Evolutionary conservation across 2,113 vertebrate genomes (phyloP).

Genomic region (Tachycineta bicolor): DNA sequence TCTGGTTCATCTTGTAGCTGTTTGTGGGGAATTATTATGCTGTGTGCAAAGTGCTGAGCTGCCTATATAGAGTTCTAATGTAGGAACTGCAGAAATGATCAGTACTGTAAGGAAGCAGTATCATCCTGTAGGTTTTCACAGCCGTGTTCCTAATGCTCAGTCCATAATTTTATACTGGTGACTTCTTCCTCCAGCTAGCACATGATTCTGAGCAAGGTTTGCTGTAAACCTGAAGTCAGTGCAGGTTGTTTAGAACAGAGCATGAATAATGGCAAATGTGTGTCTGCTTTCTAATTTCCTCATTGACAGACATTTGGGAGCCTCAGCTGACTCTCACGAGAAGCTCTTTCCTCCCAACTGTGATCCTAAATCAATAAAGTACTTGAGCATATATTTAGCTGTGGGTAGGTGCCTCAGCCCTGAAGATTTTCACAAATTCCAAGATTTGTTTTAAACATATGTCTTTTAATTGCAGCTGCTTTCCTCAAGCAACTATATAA

Average conservation of each 20-base stretch:
- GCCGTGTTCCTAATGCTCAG: background rate
- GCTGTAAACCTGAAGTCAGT: background rate
- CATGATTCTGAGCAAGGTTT: background rate
- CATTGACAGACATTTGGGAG: background rate
- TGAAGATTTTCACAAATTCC: background rate
- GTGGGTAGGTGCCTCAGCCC: background rate
- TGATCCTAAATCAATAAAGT: background rate
- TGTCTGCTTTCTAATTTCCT: background rate
- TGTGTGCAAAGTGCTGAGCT: background rate
- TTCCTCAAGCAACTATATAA: conserved; percentile 13
- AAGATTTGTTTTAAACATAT: background rate
- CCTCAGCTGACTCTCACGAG: background rate
- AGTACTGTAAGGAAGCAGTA: background rate
- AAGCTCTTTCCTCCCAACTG: background rate
- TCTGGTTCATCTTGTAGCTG: background rate
- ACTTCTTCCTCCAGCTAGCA: background rate
- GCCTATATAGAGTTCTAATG: accelerated
- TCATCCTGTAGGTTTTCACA: background rate
- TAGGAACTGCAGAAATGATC: background rate
- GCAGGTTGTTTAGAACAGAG: background rate
- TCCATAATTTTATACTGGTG: background rate
- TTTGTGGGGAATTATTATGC: background rate
- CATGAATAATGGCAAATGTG: background rate
- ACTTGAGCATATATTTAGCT: background rate
- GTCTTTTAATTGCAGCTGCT: background rate